Evolutionary conservation across 2,797 vertebrate genomes (phyloP), one percentile per base, ranked within the genome.

Genomic region (Spizella passerina): DNA sequence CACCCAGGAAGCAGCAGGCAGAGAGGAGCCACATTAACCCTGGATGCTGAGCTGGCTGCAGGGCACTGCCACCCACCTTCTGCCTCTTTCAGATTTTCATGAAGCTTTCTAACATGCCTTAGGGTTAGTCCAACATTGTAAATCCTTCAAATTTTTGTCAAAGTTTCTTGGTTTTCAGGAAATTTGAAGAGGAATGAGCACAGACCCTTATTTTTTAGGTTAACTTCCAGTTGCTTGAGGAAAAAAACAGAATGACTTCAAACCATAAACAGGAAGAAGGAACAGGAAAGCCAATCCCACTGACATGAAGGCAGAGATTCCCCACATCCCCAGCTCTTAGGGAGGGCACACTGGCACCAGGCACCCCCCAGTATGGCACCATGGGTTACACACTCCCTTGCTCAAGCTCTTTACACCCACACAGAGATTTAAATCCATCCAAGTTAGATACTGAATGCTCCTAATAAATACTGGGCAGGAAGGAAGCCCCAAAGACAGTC

Each of bases 401-500:
- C 32, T 50, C 30, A 16, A 10, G n/a, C 1, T 7, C 26, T 53
- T 84, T 53, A 46, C 36, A 53, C 7, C 18, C 17, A 43, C 6
- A 7, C 4, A 6, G 29, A 2, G n/a, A 46, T n/a, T 73, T 70
- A 15, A 70, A 78, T 52, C 14, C 43, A 44, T 8, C 9, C 24
- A 63, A 18, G 4, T 16, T 1, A 66, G 56, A 21, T 13, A 22
- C 0, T 20, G 39, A 82, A 60, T 6, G 34, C 21, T 61, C 22
- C 56, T 16, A 44, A 49, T 7, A 46, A 4, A 27, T 1, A 2
- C 10, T 34, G 56, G 9, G 16, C 4, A 3, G 23, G 17, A 2
- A 34, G 13, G 9, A 24, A 55, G 41, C 30, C 32, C 53, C 34
- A 22, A 26, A 24, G 16, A 20, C 0, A 2, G 29, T 2, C 0